A percentile compares a stretch with the other conserved stretches of the same genome.
phyloP scores from a whole-genome alignment of 2,113 vertebrate genomes.

The Myrmecophaga tridactyla region DNA sequence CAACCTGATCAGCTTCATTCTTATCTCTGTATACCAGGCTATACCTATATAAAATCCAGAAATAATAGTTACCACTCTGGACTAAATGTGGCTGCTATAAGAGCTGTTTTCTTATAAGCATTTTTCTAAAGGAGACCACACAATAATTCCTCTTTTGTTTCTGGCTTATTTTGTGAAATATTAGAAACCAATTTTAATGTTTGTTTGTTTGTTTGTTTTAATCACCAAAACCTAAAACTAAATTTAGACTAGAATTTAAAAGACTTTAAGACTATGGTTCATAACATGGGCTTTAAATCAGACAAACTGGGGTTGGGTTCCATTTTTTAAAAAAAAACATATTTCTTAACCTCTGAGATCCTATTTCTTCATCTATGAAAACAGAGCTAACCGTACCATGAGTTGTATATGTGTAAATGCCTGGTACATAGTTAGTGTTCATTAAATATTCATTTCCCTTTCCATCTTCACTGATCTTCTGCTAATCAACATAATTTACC shows the following conservation, averaged over 20 bases:
- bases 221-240: neutral
- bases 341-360: neutral
- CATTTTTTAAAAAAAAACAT: neutral
- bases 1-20: too few relatives aligned
- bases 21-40: too few relatives aligned
- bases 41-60: too few relatives aligned
- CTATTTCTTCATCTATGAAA: neutral
- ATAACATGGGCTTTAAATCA: neutral
- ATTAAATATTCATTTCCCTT: slow-evolving; percentile 38
- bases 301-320: neutral
- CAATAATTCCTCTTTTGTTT: too few relatives aligned
- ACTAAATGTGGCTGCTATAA: too few relatives aligned
- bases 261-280: neutral
- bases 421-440: neutral
- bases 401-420: neutral
- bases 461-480: neutral
- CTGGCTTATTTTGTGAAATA: too few relatives aligned
- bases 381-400: neutral
- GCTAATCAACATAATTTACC: neutral
- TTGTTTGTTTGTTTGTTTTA: neutral
- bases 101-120: too few relatives aligned
- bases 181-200: neutral
- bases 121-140: too few relatives aligned
- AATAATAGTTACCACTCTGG: too few relatives aligned
- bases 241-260: neutral